These are phyloP conservation scores for Crotalus viridis DNA, from an alignment of 2,113 vertebrate species.

Conservation along the genomic window DNA sequence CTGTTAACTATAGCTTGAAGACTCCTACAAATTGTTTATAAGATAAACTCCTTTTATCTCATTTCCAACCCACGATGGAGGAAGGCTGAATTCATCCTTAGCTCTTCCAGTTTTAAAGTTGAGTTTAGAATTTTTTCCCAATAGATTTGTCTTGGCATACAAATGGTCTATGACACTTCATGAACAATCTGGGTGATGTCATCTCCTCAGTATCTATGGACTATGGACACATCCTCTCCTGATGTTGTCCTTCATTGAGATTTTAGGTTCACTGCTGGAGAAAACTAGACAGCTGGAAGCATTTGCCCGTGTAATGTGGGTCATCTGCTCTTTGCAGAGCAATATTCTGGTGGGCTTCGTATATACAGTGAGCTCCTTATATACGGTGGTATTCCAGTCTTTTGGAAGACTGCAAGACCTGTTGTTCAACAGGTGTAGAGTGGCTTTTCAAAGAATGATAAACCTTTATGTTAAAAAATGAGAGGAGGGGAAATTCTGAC, in stretches of 20 bases:
- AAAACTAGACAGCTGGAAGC: no score
- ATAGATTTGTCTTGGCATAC: not conserved
- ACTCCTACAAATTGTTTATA: not conserved
- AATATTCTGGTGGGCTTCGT: no score
- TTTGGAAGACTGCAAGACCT: no score
- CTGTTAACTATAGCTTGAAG: not conserved
- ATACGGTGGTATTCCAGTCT: no score
- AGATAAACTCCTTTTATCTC: not conserved
- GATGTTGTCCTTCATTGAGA: not conserved
- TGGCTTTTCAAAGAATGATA: no score
- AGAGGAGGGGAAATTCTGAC: no score
- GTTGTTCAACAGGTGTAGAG: no score
- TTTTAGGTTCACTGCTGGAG: no score
- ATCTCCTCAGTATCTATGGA: not conserved
- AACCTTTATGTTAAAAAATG: no score
- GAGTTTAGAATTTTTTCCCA: not conserved
- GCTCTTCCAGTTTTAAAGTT: not conserved
- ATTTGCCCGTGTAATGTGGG: no score
- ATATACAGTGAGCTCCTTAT: no score
- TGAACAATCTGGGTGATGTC: not conserved
- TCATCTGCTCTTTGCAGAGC: no score
- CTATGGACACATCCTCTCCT: not conserved
- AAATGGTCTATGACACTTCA: not conserved
- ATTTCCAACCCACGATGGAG: not conserved
- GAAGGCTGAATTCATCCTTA: not conserved